Percentiles rank a stretch among this genome's conserved stretches.
These are phyloP conservation scores for Deilephila porcellus DNA, from an alignment of 2,888 invertebrate genomes.

Conservation along the genomic window DNA sequence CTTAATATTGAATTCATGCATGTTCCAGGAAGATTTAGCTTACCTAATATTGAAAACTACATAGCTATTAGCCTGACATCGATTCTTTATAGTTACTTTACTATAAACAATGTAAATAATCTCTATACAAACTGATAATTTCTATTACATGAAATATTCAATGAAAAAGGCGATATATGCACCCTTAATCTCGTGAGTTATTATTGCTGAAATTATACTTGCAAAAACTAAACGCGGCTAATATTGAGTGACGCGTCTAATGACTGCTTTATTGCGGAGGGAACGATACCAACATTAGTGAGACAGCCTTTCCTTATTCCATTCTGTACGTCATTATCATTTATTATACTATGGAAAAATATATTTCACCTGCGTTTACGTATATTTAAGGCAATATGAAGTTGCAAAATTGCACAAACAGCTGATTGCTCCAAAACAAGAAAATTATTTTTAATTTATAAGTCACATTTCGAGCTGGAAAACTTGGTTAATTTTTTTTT, in stretches of 20 bases:
- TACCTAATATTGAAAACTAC: too few species aligned
- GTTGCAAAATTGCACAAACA: too few species aligned
- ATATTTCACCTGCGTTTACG: too few species aligned
- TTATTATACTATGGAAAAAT: neutral
- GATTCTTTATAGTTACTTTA: neutral
- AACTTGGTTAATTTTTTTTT: too few species aligned
- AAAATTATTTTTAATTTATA: too few species aligned
- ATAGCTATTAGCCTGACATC: neutral
- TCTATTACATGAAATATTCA: neutral
- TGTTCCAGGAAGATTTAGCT: too few species aligned
- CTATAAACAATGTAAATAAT: too few species aligned
- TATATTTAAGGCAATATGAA: too few species aligned
- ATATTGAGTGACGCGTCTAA: constrained; percentile 67
- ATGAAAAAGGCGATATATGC: neutral
- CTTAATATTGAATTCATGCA: too few species aligned
- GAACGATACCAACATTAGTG: constrained; percentile 34
- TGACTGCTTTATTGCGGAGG: constrained; percentile 53
- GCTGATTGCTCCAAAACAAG: too few species aligned
- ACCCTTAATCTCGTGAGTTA: neutral
- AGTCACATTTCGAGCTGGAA: too few species aligned
- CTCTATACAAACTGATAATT: neutral
- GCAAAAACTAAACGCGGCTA: constrained; percentile 56
- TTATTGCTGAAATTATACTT: neutral
- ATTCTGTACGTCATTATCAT: constrained; percentile 13
- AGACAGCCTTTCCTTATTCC: neutral